A percentile compares a stretch with the other conserved stretches of the same genome.
phyloP scores from a whole-genome alignment of 2,888 invertebrate genomes.

The Smittia aterrima region DNA sequence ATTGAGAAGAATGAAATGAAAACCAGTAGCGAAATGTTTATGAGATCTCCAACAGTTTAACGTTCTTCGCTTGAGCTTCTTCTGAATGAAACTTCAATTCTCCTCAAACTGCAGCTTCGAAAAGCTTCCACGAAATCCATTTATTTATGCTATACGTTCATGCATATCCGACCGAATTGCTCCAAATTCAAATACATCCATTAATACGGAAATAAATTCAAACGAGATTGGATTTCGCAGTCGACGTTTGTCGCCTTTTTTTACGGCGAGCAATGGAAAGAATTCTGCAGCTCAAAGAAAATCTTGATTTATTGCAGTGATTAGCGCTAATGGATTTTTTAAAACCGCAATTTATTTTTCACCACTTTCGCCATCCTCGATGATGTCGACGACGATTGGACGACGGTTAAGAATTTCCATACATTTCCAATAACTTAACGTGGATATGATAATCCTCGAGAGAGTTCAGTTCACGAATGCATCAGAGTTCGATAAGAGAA shows the following conservation, averaged over 20 bases:
- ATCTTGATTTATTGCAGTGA: slow-evolving; percentile 39
- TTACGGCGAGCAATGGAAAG: neutral
- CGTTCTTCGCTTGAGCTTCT: neutral
- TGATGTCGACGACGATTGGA: slow-evolving; percentile 5
- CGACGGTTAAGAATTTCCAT: slow-evolving; percentile 36
- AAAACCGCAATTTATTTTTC: slow-evolving; percentile 38
- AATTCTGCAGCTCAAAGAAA: slow-evolving; percentile 20
- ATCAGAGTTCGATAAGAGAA: neutral
- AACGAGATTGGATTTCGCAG: neutral
- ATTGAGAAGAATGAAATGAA: neutral
- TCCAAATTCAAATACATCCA: neutral
- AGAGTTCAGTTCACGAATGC: slow-evolving; percentile 5
- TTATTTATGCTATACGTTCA: slow-evolving; percentile 14
- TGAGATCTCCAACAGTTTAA: neutral
- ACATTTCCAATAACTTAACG: slow-evolving; percentile 34
- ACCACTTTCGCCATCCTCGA: neutral
- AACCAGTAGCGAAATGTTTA: neutral
- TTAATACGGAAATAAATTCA: slow-evolving; percentile 10
- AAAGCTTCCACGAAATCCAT: slow-evolving; percentile 16
- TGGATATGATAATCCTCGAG: slow-evolving; percentile 35
- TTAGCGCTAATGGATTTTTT: slow-evolving; percentile 40
- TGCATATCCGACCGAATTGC: neutral
- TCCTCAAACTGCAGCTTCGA: neutral
- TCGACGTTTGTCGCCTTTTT: slow-evolving; percentile 8
- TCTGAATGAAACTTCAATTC: neutral